Base-by-base conservation (phyloP, 2,888 invertebrate species). In the Seira musarum region DNA sequence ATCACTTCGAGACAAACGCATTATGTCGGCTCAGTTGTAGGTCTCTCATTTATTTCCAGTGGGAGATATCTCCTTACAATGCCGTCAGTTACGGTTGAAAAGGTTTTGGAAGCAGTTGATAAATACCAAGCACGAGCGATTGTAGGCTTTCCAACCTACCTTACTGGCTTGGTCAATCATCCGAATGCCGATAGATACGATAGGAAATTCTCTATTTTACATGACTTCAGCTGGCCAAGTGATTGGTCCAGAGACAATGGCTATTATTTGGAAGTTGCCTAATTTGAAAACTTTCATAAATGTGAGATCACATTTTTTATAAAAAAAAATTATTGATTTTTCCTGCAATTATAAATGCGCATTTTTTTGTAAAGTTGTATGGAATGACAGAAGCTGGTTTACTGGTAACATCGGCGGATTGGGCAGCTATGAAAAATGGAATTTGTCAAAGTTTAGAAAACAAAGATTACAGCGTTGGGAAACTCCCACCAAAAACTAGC, bases 381-480 rank as follows among this genome's bases (percentile, higher is more conserved):
- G 85, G 85, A 40, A 82, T 85, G 84, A 85, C 83, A 0, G 85
- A 85, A 75, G 67, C 69, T 53, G 84, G 83, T 0, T 65, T 82
- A 10, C 49, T 85, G 10, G 64, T 70, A 1, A 65, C 80, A 6
- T 74, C 75, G 46, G 76, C 69, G 10, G 77, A 84, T 49, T 83
- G 82, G 79, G n/a, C 25, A n/a, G 72, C 79, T 2, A 6, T 69
- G 46, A 35, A 73, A 71, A 1, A 57, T 1, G 78, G 75, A 24
- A 60, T 60, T 8, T 65, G 19, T 21, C 61, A 65, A 79, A 66
- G 65, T 3, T 15, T 64, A 67, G 64, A 35, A 24, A 46, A 22
- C 24, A 53, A 40, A 53, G 66, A 66, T 67, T 61, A 64, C 63
- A 81, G 80, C 10, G 83, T 80, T 53, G 87, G 87, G 21, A 84